Evolutionary conservation across 2,113 vertebrate species (phyloP).

Genomic region (Pavo muticus): DNA sequence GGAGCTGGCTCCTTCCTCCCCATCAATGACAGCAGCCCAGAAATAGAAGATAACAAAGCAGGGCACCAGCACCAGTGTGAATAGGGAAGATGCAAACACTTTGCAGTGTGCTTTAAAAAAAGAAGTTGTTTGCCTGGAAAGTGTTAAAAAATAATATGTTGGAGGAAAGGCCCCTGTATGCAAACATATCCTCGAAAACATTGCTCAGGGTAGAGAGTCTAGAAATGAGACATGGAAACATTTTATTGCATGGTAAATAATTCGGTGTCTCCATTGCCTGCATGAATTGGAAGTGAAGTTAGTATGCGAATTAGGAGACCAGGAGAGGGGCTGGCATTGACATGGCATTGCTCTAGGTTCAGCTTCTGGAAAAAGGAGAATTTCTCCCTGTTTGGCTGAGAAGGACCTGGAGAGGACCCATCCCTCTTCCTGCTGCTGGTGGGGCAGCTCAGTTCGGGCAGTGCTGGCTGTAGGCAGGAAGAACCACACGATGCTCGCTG

Average conservation of each 20-base stretch:
- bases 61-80: not conserved
- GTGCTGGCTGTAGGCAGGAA: rapidly evolving
- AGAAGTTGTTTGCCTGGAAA: not conserved
- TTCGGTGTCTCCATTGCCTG: rapidly evolving
- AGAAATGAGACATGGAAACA: not conserved
- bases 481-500: not conserved
- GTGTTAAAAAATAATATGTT: not conserved
- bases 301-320: not conserved
- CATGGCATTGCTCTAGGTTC: not conserved
- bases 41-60: not conserved
- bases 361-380: not conserved
- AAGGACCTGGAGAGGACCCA: not conserved
- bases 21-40: not conserved
- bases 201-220: not conserved
- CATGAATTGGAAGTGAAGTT: not conserved
- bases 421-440: not conserved
- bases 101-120: not conserved
- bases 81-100: not conserved
- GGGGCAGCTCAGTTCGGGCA: not conserved
- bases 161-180: not conserved
- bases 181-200: not conserved
- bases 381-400: not conserved
- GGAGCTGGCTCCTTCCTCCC: not conserved
- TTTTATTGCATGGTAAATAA: not conserved
- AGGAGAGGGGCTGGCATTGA: not conserved